Conservation (phyloP, 2,888 invertebrate genomes). For the Neoascia interrupta region DNA sequence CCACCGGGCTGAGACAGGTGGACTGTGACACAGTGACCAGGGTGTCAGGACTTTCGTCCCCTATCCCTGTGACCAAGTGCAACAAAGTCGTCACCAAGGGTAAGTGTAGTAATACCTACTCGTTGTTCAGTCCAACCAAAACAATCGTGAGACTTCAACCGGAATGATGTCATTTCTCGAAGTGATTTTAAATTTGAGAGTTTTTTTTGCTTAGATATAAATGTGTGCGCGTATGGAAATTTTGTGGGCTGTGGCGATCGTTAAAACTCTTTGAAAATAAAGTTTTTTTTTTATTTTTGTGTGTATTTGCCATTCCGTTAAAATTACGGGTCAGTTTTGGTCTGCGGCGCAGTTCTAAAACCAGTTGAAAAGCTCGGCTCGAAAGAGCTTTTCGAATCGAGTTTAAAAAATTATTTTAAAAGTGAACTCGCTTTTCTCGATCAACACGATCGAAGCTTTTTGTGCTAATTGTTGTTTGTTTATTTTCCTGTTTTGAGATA, state of each 20-base stretch:
- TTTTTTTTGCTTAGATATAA: background rate
- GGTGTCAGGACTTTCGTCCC: conserved; percentile 73
- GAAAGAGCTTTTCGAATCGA: too few species aligned
- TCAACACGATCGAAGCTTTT: background rate
- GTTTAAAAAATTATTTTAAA: too few species aligned
- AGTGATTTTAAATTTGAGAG: conserved; percentile 4
- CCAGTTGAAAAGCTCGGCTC: conserved; percentile 28
- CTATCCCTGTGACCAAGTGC: conserved; percentile 76
- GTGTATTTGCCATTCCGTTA: background rate
- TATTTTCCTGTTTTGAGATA: too few species aligned
- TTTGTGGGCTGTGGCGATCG: conserved; percentile 23
- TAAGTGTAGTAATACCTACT: conserved; percentile 7
- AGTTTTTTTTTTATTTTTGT: background rate
- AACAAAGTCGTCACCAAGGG: conserved; percentile 76
- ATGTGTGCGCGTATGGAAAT: background rate
- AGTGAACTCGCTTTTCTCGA: background rate
- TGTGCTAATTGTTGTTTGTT: background rate
- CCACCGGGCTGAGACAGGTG: conserved; percentile 73
- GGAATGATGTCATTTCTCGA: conserved; percentile 50
- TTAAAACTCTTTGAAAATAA: background rate
- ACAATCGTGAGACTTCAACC: background rate
- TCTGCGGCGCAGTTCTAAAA: conserved; percentile 35
- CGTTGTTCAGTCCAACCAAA: background rate
- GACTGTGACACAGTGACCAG: conserved; percentile 74
- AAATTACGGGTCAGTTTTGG: background rate